Conservation (phyloP, 2,113 vertebrate genomes). For the Pogona vitticeps region DNA sequence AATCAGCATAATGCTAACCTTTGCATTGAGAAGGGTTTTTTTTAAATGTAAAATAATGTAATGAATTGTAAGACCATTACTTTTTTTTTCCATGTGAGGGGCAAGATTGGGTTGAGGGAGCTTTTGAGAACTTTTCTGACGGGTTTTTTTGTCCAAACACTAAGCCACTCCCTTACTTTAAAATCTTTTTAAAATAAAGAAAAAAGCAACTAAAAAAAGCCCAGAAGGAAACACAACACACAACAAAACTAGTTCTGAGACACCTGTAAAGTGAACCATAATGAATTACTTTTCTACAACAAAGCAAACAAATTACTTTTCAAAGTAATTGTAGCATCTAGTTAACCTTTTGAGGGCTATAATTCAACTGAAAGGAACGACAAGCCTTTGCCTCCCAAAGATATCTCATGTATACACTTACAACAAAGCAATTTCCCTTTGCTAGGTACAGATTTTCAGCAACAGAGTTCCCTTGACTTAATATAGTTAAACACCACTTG, state of each 20-base stretch:
- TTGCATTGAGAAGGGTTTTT: no score
- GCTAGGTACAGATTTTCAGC: slow-evolving; percentile 71
- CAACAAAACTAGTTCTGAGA: no score
- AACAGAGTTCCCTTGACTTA: slow-evolving; percentile 73
- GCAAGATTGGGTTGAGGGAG: no score
- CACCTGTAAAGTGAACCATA: no score
- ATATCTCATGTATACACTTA: slow-evolving; percentile 72
- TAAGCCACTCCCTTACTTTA: no score
- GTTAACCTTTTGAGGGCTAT: slow-evolving; percentile 77
- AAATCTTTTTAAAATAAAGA: no score
- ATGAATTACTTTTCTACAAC: neutral
- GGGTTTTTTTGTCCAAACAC: no score
- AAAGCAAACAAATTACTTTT: neutral
- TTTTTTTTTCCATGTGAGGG: no score
- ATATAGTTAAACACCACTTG: slow-evolving; percentile 78
- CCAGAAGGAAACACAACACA: neutral
- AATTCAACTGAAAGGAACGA: slow-evolving; percentile 73
- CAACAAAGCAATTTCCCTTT: slow-evolving; percentile 77
- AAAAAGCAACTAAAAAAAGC: neutral
- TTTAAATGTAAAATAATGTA: no score
- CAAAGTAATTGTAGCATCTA: slow-evolving; percentile 68
- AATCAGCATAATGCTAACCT: no score
- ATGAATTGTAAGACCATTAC: no score
- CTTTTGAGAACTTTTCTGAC: no score
- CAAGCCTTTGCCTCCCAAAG: slow-evolving; percentile 72